Base-by-base conservation (phyloP, 2,888 invertebrate genomes). In the Alviniconcha strummeri region DNA sequence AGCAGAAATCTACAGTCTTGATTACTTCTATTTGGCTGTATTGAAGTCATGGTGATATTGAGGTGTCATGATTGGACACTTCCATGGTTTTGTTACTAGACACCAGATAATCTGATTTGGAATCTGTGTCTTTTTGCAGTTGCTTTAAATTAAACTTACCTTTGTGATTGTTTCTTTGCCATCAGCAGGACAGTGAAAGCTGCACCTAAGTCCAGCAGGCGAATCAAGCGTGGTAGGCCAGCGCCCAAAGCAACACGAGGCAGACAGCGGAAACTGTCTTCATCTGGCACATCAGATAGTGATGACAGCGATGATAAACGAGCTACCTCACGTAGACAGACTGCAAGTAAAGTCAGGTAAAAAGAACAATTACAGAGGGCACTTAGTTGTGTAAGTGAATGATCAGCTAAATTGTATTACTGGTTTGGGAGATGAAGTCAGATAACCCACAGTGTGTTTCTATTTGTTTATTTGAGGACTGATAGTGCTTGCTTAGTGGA, bases 221-320 rank as follows among this genome's bases (percentile, higher is more conserved):
- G 87, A 71, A 75, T 85, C 79, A 84, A 80, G 79, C 76, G 85
- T 67, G 79, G 69, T n/a, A 74, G 75, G 56, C 64, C 74, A 76
- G 80, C 84, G 56, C 69, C 78, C 6, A 85, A 80, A 74, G 60
- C 84, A 57, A 83, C 81, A 57, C 72, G 76, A 5, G 76, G 80
- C 36, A 87, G 86, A 57, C 82, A 67, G n/a, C 76, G 83, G 52
- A 86, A 85, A 78, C 84, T 88, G 15, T 88, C 89, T 13, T 89
- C 88, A 9, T 89, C 90, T 55, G 89, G 89, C 76, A 90, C 90
- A 60, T 91, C 91, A 11, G 92, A 92, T 79, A 91, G 90, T 84
- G 91, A 91, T 84, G 90, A 89, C 83, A 91, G 91, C 80, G 89
- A 89, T 52, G 86, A 87, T n/a, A 86, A 86, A 67, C 84, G 87